Conservation (phyloP, 2,113 vertebrate species). For the Megalops atlanticus region DNA sequence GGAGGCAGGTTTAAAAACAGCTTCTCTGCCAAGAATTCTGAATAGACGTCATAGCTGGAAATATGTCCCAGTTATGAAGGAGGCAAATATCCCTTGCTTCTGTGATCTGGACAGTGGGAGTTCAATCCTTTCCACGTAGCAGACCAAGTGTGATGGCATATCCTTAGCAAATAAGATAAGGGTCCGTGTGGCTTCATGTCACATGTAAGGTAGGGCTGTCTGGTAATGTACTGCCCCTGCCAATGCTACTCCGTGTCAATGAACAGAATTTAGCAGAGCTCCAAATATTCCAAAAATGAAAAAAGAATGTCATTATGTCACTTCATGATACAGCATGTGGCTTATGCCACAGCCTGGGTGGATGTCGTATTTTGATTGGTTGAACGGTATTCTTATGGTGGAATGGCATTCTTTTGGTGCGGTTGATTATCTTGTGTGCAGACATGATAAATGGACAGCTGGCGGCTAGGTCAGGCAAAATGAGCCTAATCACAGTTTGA, state of each 20-base stretch:
- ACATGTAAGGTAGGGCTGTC: too few species aligned
- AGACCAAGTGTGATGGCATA: background rate
- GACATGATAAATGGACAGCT: background rate
- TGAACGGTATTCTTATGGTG: too few species aligned
- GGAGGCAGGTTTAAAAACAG: slow-evolving; percentile 24
- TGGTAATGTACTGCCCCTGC: background rate
- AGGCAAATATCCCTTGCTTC: background rate
- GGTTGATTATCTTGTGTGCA: background rate
- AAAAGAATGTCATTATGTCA: too few species aligned
- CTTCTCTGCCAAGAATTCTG: slow-evolving; percentile 3
- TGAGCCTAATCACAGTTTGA: background rate
- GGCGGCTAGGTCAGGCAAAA: background rate
- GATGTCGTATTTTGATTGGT: too few species aligned
- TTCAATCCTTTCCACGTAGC: background rate
- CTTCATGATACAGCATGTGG: too few species aligned
- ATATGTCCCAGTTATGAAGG: background rate
- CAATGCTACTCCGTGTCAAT: background rate
- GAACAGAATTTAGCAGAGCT: too few species aligned
- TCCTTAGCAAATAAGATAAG: too few species aligned
- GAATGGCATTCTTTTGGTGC: background rate
- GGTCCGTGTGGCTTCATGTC: too few species aligned
- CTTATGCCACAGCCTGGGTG: too few species aligned
- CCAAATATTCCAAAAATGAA: too few species aligned
- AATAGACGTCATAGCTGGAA: background rate
- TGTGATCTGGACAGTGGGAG: background rate